Percentiles rank a stretch among this genome's conserved stretches.
Conservation (phyloP, 1,140 invertebrate species). For the Drosophila orena region DNA sequence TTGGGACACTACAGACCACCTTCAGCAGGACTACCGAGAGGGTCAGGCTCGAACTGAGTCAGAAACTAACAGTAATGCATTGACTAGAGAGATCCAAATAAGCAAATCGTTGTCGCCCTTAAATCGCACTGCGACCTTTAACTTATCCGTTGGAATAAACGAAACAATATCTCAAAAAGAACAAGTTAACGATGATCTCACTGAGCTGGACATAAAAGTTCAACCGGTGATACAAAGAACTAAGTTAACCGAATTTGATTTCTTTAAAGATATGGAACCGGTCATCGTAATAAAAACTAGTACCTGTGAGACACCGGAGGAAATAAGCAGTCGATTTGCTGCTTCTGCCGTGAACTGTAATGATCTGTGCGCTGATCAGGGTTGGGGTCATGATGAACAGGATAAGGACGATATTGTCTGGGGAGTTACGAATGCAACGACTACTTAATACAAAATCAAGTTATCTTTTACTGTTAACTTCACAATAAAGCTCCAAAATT, state of each 20-base stretch:
- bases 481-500: too few species aligned
- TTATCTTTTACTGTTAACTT: too few species aligned
- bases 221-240: slow-evolving; percentile 85
- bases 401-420: slow-evolving; percentile 42
- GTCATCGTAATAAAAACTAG: slow-evolving; percentile 88
- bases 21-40: slow-evolving; percentile 21
- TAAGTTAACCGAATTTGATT: slow-evolving; percentile 88
- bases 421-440: slow-evolving; percentile 24
- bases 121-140: slow-evolving; percentile 46
- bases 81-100: slow-evolving; percentile 5
- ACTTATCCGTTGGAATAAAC: not conserved
- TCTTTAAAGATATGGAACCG: slow-evolving; percentile 94
- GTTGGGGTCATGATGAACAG: slow-evolving; percentile 72
- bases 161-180: not conserved
- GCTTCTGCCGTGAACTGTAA: slow-evolving; percentile 24
- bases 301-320: slow-evolving; percentile 10
- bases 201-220: slow-evolving; percentile 90
- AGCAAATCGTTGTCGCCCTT: slow-evolving; percentile 8
- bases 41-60: slow-evolving; percentile 21
- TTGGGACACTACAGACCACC: slow-evolving; percentile 88
- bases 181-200: slow-evolving; percentile 87
- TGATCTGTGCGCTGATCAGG: slow-evolving; percentile 41
- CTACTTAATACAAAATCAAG: not conserved
- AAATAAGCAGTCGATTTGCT: slow-evolving; percentile 64
- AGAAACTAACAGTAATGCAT: slow-evolving; percentile 38